These are phyloP conservation scores for Epinotia bilunana DNA, from an alignment of 2,888 invertebrate genomes.

Conservation along the genomic window DNA sequence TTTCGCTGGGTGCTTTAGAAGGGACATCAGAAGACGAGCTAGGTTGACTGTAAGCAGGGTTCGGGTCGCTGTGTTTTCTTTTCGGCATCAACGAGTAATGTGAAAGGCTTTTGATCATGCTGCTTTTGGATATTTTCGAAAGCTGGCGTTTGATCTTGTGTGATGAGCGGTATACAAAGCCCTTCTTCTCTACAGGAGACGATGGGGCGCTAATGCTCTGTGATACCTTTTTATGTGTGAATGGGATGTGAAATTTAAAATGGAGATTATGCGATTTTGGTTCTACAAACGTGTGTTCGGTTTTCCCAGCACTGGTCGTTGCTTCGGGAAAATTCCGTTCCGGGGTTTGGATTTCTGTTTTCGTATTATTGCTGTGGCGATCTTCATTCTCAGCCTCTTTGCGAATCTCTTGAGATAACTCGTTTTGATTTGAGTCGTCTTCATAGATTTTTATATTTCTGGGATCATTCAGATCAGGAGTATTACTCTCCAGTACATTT, in stretches of 20 bases:
- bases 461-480: conserved; percentile 48
- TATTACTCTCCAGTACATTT: conserved; percentile 55
- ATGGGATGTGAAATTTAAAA: conserved; percentile 76
- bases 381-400: conserved; percentile 27
- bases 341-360: conserved; percentile 8
- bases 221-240: conserved; percentile 70
- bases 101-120: conserved; percentile 79
- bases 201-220: conserved; percentile 78
- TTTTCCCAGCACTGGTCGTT: conserved; percentile 44
- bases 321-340: conserved; percentile 28
- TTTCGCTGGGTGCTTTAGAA: conserved; percentile 75
- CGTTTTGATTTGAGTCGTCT: conserved; percentile 3
- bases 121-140: conserved; percentile 74
- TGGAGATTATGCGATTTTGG: conserved; percentile 61
- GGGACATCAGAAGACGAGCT: conserved; percentile 73
- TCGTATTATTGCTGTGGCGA: conserved; percentile 36
- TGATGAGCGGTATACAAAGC: conserved; percentile 78
- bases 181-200: conserved; percentile 74
- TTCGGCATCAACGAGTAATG: conserved; percentile 75
- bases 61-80: conserved; percentile 66
- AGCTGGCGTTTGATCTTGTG: conserved; percentile 72
- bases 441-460: conserved; percentile 13
- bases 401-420: conserved; percentile 40
- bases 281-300: conserved; percentile 64
- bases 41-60: conserved; percentile 69